Evolutionary conservation across 2,113 vertebrate species (phyloP).

Genomic region (Myotis brandtii): DNA sequence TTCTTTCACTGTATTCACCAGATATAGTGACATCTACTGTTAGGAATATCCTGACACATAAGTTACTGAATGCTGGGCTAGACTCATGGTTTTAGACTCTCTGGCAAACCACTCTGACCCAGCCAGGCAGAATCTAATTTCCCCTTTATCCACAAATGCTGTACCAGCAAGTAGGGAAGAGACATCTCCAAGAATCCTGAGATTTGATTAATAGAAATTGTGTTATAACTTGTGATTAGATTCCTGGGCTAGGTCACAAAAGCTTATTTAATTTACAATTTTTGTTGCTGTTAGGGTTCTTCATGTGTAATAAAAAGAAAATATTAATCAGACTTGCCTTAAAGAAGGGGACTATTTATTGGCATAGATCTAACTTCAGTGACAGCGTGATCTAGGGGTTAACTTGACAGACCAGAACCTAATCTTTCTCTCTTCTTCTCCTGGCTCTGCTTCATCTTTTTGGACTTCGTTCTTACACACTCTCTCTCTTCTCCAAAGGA

Average conservation of each 20-base stretch:
- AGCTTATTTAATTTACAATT: background rate
- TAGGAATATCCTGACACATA: background rate
- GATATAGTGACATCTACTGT: background rate
- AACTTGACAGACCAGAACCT: background rate
- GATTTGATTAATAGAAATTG: slow-evolving; percentile 5
- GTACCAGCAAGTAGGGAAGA: background rate
- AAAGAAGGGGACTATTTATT: background rate
- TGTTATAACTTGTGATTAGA: slow-evolving; percentile 5
- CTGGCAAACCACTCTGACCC: slow-evolving; percentile 17
- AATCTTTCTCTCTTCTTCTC: background rate
- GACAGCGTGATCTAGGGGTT: background rate
- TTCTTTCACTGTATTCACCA: background rate
- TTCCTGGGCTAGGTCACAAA: background rate
- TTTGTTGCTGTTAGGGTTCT: background rate
- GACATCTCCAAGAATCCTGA: background rate
- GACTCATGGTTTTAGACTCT: slow-evolving; percentile 22
- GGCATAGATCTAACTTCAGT: background rate
- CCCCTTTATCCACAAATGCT: background rate
- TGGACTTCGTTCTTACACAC: background rate
- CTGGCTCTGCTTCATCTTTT: background rate
- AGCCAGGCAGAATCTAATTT: slow-evolving; percentile 15
- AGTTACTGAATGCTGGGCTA: background rate
- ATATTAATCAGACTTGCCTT: background rate
- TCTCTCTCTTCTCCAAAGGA: background rate
- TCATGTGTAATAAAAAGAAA: background rate